A percentile compares a stretch with the other conserved stretches of the same genome.
These are phyloP conservation scores for Macaria notata DNA, from an alignment of 2,888 invertebrate genomes.

Conservation along the genomic window DNA sequence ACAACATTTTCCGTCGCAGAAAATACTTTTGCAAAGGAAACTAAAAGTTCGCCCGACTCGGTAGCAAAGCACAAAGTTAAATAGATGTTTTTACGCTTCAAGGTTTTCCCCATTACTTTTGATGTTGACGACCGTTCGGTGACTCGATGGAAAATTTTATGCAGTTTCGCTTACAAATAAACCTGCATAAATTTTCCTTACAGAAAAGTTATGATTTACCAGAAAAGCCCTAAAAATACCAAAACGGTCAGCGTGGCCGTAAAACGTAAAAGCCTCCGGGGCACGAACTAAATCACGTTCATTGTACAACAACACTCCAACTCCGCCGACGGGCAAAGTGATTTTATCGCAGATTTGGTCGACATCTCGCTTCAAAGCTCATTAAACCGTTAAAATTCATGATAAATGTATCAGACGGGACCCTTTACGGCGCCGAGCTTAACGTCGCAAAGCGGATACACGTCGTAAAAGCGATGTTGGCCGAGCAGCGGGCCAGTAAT, in stretches of 20 bases:
- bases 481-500: slow-evolving; percentile 31
- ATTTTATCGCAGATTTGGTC: slow-evolving; percentile 34
- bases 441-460: slow-evolving; percentile 53
- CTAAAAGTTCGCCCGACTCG: slow-evolving; percentile 26
- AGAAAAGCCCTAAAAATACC: too few relatives aligned
- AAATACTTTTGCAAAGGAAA: slow-evolving; percentile 30
- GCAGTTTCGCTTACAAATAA: neutral
- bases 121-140: slow-evolving; percentile 22
- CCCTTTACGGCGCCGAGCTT: slow-evolving; percentile 43
- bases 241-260: too few relatives aligned
- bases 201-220: too few relatives aligned
- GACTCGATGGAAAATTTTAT: neutral
- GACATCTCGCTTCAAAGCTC: slow-evolving; percentile 34
- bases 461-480: slow-evolving; percentile 57
- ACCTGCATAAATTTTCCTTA: too few relatives aligned
- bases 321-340: slow-evolving; percentile 18
- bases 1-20: slow-evolving; percentile 27
- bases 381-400: slow-evolving; percentile 44
- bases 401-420: slow-evolving; percentile 46
- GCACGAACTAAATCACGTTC: slow-evolving; percentile 10
- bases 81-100: slow-evolving; percentile 29
- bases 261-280: neutral
- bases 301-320: slow-evolving; percentile 12
- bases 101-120: slow-evolving; percentile 30
- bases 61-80: slow-evolving; percentile 24